Evolutionary conservation across 2,113 vertebrate genomes (phyloP).

Genomic region (Castor canadensis): DNA sequence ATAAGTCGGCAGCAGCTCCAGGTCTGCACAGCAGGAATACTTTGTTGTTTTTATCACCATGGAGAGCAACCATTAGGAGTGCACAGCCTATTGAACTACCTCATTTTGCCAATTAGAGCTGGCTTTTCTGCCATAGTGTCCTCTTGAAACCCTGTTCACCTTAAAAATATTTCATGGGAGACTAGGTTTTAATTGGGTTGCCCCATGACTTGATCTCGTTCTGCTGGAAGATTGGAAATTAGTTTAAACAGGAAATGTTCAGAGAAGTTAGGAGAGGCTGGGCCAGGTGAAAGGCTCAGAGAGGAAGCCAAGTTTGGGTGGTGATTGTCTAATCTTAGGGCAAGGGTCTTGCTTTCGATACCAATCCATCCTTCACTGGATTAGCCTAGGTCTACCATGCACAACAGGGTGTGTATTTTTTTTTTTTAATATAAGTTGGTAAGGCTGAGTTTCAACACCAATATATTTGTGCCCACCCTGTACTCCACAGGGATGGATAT

Average conservation of each 20-base stretch:
- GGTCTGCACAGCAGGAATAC: slow-evolving; percentile 77
- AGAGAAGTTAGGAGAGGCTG: slow-evolving; percentile 1
- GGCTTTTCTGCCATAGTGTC: slow-evolving; percentile 56
- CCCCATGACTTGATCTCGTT: slow-evolving; percentile 11
- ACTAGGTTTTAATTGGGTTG: slow-evolving; percentile 30
- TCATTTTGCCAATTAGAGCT: slow-evolving; percentile 70
- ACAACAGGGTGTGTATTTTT: neutral
- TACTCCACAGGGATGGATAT: slow-evolving; percentile 12
- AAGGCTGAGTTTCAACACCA: slow-evolving; percentile 36
- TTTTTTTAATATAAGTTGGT: neutral
- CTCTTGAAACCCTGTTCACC: slow-evolving; percentile 61
- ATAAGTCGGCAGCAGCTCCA: slow-evolving; percentile 82
- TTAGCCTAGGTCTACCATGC: neutral
- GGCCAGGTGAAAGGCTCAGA: too few species aligned
- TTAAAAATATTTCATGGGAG: slow-evolving; percentile 23
- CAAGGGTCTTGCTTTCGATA: neutral
- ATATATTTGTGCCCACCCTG: neutral
- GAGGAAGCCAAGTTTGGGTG: neutral
- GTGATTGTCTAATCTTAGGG: slow-evolving; percentile 7
- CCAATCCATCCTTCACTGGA: neutral
- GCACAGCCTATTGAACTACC: slow-evolving; percentile 80
- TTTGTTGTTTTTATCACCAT: slow-evolving; percentile 75
- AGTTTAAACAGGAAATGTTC: slow-evolving; percentile 4
- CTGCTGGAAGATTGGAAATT: slow-evolving; percentile 45
- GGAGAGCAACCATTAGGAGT: slow-evolving; percentile 75